A percentile compares a stretch with the other conserved stretches of the same genome.
These are phyloP conservation scores for Taphrorychus bicolor DNA, from an alignment of 2,888 invertebrate genomes.

Conservation along the genomic window DNA sequence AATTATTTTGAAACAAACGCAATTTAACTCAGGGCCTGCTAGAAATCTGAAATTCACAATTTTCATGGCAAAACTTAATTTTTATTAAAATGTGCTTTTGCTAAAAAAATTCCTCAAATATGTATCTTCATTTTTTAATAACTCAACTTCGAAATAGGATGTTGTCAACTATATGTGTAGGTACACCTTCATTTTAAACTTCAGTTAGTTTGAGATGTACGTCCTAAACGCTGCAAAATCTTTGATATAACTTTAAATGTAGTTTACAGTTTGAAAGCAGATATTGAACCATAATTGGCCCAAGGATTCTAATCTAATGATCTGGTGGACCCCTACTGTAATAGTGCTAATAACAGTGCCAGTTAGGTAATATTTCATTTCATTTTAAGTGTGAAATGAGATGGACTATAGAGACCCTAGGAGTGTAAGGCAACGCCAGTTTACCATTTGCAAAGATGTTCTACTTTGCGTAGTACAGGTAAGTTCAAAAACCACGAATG, in stretches of 20 bases:
- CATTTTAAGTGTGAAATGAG: no score
- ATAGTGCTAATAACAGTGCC: no score
- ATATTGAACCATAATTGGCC: no score
- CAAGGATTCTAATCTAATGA: no score
- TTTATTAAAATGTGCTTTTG: constrained; percentile 14
- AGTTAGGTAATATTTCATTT: no score
- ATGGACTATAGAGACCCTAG: background rate
- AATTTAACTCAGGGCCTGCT: constrained; percentile 48
- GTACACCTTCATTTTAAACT: no score
- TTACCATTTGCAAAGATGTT: background rate
- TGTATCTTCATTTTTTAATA: background rate
- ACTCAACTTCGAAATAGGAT: background rate
- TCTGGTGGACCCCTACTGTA: no score
- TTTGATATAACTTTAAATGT: no score
- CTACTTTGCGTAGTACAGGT: background rate
- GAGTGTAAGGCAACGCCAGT: background rate
- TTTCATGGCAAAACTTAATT: constrained; percentile 40
- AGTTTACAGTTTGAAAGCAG: no score
- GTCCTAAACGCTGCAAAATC: no score
- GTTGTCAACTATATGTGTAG: no score
- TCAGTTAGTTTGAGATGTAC: no score
- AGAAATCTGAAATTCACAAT: constrained; percentile 40
- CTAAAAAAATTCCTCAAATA: background rate
- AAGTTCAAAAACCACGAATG: constrained; percentile 28
- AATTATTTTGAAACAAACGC: constrained; percentile 58